phyloP scores from a whole-genome alignment of 2,113 vertebrate genomes.

The Macaca nemestrina region DNA sequence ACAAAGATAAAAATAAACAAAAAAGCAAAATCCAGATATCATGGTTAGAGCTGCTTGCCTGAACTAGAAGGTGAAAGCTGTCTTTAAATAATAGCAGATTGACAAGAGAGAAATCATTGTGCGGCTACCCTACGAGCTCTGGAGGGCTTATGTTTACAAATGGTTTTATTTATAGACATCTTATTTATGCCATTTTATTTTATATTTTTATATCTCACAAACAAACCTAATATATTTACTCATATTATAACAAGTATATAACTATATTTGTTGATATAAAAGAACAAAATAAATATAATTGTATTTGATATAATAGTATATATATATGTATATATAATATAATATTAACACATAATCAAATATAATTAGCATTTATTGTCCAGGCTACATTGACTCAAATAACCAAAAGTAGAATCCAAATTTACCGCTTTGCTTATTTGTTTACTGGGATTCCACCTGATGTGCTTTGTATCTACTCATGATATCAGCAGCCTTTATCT shows the following conservation, averaged over 20 bases:
- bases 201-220: not conserved
- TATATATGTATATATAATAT: not conserved
- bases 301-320: not conserved
- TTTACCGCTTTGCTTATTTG: not conserved
- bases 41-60: not conserved
- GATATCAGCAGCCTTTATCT: not conserved
- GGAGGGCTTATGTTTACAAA: not conserved
- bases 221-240: not conserved
- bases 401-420: not conserved
- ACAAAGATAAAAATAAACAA: not conserved
- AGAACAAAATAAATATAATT: not conserved
- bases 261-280: not conserved
- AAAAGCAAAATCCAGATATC: not conserved
- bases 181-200: not conserved
- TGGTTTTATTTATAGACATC: not conserved
- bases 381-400: not conserved
- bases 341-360: not conserved
- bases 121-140: not conserved
- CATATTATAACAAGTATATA: not conserved
- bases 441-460: not conserved
- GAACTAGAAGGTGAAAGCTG: not conserved
- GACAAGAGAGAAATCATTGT: not conserved
- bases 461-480: not conserved
- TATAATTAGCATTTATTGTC: not conserved
- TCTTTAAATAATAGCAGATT: not conserved